Evolutionary conservation across 2,888 invertebrate species (phyloP), one percentile per base, ranked within the genome.

Genomic region (Cantharis rustica): DNA sequence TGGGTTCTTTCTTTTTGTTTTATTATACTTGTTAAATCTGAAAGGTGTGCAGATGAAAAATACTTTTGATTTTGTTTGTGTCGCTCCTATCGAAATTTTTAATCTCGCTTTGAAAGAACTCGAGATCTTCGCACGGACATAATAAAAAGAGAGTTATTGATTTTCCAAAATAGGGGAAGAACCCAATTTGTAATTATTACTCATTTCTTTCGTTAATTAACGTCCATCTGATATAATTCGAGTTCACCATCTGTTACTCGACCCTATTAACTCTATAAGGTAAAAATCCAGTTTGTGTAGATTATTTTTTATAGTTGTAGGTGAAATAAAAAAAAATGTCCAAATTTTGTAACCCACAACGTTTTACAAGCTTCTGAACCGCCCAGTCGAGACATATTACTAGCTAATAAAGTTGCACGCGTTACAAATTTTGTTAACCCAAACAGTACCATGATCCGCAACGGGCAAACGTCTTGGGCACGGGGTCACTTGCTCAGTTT

Each of bases 21-120:
- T 31, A 69, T 66, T 72, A 26, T 74, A 66, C 70, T 76, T 66
- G 47, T 70, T 20, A 64, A 68, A 75, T 75, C 71, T 72, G 75
- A 79, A 75, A 75, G 79, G 79, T 77, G 79, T 76, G 72, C 75
- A 75, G 76, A 75, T 77, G 75, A 76, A 69, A 71, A 77, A 75
- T 75, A 70, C 66, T 78, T 71, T 47, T 47, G 47, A 47, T 47
- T 47, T 47, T 47, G 47, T n/a, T 47, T 47, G 47, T 47, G 47
- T 47, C 47, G 47, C 47, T 47, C n/a, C 47, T 47, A 47, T 47
- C 47, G 47, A 47, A 47, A 47, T 47, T 47, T n/a, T 47, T 47
- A n/a, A 47, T 47, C 47, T n/a, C 47, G n/a, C n/a, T n/a, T 47
- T 5, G 9, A 47, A 47, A n/a, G n/a, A n/a, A 7, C 5, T 5